A percentile compares a stretch with the other conserved stretches of the same genome.
phyloP scores from a whole-genome alignment of 2,797 vertebrate genomes.

The Melanotaenia nigrans region DNA sequence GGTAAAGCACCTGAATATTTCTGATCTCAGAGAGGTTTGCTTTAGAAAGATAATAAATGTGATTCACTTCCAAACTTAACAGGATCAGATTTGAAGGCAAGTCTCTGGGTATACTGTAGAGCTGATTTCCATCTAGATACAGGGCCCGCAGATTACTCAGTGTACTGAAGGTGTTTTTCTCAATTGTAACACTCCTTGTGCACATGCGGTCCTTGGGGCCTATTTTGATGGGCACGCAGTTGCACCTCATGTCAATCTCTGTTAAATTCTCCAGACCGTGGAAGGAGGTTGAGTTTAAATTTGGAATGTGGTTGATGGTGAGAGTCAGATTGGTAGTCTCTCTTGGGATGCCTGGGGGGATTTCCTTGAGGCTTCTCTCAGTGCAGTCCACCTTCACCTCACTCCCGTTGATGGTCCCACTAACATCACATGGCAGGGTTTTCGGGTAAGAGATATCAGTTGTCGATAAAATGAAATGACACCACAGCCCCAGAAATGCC shows the following conservation, averaged over 20 bases:
- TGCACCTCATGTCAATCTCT: constrained; percentile 95
- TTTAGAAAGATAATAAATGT: constrained; percentile 84
- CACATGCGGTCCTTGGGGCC: constrained; percentile 90
- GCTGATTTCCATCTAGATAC: constrained; percentile 94
- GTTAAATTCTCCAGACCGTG: constrained; percentile 82
- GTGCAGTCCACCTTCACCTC: constrained; percentile 90
- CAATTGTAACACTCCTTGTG: constrained; percentile 69
- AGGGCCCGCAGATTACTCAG: constrained; percentile 85
- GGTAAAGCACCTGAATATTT: constrained; percentile 87
- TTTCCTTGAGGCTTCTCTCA: constrained; percentile 77
- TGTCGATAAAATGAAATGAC: constrained; percentile 50
- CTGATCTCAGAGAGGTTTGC: constrained; percentile 85
- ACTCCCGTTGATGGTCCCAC: constrained; percentile 43
- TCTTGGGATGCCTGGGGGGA: constrained; percentile 88
- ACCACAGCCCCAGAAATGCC: constrained; percentile 53
- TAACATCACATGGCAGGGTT: constrained; percentile 91
- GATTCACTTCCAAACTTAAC: constrained; percentile 94
- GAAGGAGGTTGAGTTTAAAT: constrained; percentile 85
- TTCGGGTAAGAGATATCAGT: constrained; percentile 86
- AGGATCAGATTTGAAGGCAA: constrained; percentile 86
- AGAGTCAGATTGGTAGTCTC: constrained; percentile 93
- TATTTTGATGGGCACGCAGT: constrained; percentile 89
- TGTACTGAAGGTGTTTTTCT: constrained; percentile 82
- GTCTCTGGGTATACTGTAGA: constrained; percentile 85
- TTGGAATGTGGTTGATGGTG: constrained; percentile 91